A percentile compares a stretch with the other conserved stretches of the same genome.
Evolutionary conservation across 1,140 invertebrate genomes (phyloP).

Genomic region (Bactericera cockerelli): DNA sequence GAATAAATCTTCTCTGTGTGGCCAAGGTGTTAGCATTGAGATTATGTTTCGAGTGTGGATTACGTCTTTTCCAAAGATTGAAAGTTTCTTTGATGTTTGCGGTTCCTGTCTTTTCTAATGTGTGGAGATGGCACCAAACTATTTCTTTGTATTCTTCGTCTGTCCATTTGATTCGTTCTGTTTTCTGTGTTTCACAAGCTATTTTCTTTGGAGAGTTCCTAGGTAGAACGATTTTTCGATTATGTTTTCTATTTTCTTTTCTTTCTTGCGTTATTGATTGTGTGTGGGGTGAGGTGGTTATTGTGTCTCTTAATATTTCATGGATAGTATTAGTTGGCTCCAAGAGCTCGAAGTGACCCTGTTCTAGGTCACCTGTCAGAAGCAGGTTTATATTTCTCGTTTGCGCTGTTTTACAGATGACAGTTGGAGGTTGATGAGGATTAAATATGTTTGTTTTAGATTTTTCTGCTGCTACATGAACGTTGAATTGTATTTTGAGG

Average conservation of each 20-base stretch:
- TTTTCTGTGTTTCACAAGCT: too few relatives aligned
- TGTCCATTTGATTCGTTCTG: too few relatives aligned
- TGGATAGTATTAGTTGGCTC: too few relatives aligned
- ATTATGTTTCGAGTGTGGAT: too few relatives aligned
- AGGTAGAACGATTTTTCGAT: not conserved
- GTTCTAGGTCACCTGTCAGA: not conserved
- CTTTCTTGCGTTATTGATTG: not conserved
- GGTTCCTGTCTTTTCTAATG: not conserved
- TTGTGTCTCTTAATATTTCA: too few relatives aligned
- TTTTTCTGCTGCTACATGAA: not conserved
- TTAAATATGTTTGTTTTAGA: not conserved
- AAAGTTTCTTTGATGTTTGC: too few relatives aligned
- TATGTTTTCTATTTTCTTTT: not conserved
- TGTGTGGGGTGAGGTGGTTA: too few relatives aligned
- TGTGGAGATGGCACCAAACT: not conserved
- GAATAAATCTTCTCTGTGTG: too few relatives aligned
- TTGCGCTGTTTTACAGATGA: not conserved
- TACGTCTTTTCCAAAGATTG: too few relatives aligned
- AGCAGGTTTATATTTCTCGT: not conserved
- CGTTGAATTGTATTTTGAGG: not conserved
- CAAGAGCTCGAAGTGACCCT: not conserved
- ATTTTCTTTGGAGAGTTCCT: too few relatives aligned
- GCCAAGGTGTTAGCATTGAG: too few relatives aligned
- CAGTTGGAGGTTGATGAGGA: not conserved
- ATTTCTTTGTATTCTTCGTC: not conserved